A percentile compares a stretch with the other conserved stretches of the same genome.
phyloP scores from a whole-genome alignment of 2,113 vertebrate genomes.

The Corydoras sp. region DNA sequence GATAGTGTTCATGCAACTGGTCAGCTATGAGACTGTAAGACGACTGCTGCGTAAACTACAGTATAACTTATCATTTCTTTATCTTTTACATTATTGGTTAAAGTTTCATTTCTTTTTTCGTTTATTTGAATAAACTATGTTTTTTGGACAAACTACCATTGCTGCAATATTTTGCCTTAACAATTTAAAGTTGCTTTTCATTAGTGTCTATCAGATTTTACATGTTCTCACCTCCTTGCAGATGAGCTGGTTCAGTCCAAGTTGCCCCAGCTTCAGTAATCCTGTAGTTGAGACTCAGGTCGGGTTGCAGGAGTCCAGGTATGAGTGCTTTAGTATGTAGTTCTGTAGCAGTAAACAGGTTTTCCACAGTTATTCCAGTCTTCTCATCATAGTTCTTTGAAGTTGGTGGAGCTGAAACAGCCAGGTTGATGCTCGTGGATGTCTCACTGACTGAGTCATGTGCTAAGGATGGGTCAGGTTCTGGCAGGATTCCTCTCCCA shows the following conservation, averaged over 20 bases:
- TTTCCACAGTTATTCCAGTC: conserved; percentile 11
- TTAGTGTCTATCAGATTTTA: no score
- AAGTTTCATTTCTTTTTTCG: no score
- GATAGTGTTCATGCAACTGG: no score
- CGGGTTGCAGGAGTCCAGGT: conserved; percentile 48
- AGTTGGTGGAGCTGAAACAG: background rate
- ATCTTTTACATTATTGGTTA: no score
- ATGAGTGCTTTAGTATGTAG: conserved; percentile 35
- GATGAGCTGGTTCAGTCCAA: conserved; percentile 58
- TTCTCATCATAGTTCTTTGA: background rate
- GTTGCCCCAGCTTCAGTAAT: conserved; percentile 12
- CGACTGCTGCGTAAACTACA: no score
- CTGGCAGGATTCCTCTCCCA: background rate
- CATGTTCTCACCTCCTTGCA: conserved; percentile 48
- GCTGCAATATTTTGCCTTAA: no score
- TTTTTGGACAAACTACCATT: no score
- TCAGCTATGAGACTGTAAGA: no score
- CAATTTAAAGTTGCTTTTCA: no score
- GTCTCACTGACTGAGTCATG: conserved; percentile 7
- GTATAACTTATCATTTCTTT: no score
- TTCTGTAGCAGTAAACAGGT: conserved; percentile 37
- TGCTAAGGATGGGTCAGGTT: background rate
- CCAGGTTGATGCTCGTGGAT: conserved; percentile 2
- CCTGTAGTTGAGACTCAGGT: conserved; percentile 49
- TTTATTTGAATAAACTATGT: no score